phyloP scores from a whole-genome alignment of 2,888 invertebrate species.

The Drosophila pegasa region DNA sequence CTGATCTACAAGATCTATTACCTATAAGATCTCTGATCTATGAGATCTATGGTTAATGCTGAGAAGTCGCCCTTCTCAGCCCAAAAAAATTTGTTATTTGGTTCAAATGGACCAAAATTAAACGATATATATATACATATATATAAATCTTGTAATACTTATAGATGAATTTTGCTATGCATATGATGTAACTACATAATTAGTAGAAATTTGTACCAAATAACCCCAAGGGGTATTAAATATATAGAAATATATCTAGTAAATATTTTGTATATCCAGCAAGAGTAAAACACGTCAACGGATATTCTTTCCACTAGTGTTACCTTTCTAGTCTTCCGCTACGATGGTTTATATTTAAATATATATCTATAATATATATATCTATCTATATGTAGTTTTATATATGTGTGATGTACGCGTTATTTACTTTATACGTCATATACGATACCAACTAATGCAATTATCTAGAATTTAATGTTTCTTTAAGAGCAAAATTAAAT shows the following conservation, averaged over 20 bases:
- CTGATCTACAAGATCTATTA: slow-evolving; percentile 41
- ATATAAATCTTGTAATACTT: slow-evolving; percentile 21
- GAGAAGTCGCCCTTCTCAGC: slow-evolving; percentile 43
- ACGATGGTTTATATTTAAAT: slow-evolving; percentile 52
- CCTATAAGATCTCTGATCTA: slow-evolving; percentile 1
- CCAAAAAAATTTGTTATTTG: slow-evolving; percentile 21
- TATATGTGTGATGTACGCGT: slow-evolving; percentile 72
- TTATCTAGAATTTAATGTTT: slow-evolving; percentile 60
- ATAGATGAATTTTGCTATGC: slow-evolving; percentile 50
- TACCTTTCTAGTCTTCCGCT: slow-evolving; percentile 77
- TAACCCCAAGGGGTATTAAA: background rate
- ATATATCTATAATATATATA: slow-evolving; percentile 14
- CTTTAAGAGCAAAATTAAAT: slow-evolving; percentile 33
- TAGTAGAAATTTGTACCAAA: slow-evolving; percentile 37
- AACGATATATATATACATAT: background rate
- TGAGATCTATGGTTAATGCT: background rate
- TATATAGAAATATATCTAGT: slow-evolving; percentile 5
- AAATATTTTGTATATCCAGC: slow-evolving; percentile 23
- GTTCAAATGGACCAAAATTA: slow-evolving; percentile 22
- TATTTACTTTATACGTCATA: slow-evolving; percentile 61
- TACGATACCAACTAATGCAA: slow-evolving; percentile 72
- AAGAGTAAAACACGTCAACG: slow-evolving; percentile 55
- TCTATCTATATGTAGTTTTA: slow-evolving; percentile 49
- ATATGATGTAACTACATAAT: slow-evolving; percentile 19
- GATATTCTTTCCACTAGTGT: slow-evolving; percentile 79